A percentile compares a stretch with the other conserved stretches of the same genome.
Conservation (phyloP, 1,140 invertebrate species). For the Drosophila suzukii region DNA sequence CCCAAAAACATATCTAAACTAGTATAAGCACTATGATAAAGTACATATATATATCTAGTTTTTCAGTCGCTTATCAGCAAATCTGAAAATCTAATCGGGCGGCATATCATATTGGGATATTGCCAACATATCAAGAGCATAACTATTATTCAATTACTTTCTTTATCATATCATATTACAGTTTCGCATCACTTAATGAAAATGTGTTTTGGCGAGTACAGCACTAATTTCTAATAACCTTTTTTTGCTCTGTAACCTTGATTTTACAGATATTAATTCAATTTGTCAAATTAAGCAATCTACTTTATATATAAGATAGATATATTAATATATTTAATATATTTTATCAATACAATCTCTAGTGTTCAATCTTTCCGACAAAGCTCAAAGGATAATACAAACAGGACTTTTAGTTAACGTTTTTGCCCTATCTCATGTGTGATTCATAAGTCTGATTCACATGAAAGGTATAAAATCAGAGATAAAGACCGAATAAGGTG, state of each 20-base stretch:
- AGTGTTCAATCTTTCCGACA: too few species aligned
- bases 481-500: not conserved
- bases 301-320: not conserved
- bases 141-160: not conserved
- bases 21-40: not conserved
- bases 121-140: not conserved
- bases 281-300: not conserved
- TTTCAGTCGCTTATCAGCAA: not conserved
- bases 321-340: too few species aligned
- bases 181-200: not conserved
- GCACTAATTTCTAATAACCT: not conserved
- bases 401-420: not conserved
- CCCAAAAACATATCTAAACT: not conserved
- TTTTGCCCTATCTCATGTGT: not conserved
- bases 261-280: not conserved
- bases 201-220: not conserved
- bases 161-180: not conserved
- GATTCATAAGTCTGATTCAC: slow-evolving; percentile 6
- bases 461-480: slow-evolving; percentile 1
- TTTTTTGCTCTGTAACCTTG: not conserved
- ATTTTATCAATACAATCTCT: too few species aligned
- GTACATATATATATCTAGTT: too few species aligned
- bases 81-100: too few species aligned
- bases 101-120: too few species aligned
- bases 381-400: not conserved